Conservation (phyloP, 2,888 invertebrate genomes). For the Penaeus monodon region DNA sequence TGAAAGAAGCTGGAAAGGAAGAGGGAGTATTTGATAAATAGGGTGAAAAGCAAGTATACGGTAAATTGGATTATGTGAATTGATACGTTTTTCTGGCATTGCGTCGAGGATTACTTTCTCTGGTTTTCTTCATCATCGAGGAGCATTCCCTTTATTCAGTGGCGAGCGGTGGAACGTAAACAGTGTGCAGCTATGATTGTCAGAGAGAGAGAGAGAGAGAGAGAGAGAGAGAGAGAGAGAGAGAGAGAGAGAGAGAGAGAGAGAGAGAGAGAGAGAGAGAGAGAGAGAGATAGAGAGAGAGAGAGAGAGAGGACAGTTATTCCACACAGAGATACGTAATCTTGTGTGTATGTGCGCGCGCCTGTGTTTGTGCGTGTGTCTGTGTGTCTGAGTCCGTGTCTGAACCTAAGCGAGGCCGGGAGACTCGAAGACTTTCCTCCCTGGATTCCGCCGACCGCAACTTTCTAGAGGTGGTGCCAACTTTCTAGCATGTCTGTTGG, state of each 20-base stretch:
- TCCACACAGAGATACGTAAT: not conserved
- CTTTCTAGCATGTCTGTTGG: constrained; percentile 20
- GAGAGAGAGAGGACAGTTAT: not conserved
- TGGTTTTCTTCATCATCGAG: no score
- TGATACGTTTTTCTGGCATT: no score
- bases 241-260: constrained; percentile 1
- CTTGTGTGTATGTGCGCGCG: not conserved
- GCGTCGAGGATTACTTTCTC: no score
- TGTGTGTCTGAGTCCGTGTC: not conserved
- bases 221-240: not conserved
- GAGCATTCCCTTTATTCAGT: no score
- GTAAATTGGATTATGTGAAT: no score
- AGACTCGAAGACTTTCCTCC: no score
- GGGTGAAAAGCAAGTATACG: no score
- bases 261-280: constrained; percentile 2
- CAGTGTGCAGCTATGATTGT: no score
- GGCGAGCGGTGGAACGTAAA: no score
- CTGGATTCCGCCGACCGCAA: no score
- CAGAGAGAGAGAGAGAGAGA: not conserved
- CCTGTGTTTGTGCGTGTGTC: not conserved
- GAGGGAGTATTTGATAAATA: no score
- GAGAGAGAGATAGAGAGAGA: not conserved
- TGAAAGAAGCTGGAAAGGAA: no score
- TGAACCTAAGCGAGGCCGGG: not conserved
- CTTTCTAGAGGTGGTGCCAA: constrained; percentile 17